Evolutionary conservation across 30 jellyfish, hydroid and myxozoan genomes (phyloP).

Genomic region (Hydractinia symbiolongicarpus): DNA sequence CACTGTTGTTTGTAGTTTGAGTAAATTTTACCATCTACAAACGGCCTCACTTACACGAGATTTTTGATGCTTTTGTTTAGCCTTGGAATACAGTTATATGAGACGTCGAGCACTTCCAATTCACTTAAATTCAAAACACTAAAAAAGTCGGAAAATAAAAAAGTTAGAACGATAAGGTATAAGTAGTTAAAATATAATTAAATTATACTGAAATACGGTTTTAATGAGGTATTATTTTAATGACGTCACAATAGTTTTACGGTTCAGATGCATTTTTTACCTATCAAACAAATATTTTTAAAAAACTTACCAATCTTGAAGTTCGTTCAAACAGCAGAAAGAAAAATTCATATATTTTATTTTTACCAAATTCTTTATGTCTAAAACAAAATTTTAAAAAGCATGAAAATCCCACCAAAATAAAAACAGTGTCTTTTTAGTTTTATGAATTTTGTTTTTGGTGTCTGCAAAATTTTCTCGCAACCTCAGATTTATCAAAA

Average conservation of each 20-base stretch:
- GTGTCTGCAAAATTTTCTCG: neutral
- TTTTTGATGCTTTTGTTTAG: neutral
- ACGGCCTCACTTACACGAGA: neutral
- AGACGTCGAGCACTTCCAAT: neutral
- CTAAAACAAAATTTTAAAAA: constrained; percentile 3
- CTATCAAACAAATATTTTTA: no score
- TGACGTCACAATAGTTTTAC: no score
- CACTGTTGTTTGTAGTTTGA: no score
- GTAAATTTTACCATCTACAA: no score
- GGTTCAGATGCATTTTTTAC: no score
- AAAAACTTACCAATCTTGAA: neutral
- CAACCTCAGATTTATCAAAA: neutral
- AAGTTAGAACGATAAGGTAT: neutral
- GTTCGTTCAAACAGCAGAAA: constrained; percentile 1
- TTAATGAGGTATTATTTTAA: no score
- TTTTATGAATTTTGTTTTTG: neutral
- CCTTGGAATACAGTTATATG: neutral
- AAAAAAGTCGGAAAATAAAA: neutral
- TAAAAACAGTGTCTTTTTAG: neutral
- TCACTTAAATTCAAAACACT: neutral
- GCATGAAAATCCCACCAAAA: neutral
- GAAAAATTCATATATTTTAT: neutral
- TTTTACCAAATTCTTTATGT: neutral
- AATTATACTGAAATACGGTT: no score
- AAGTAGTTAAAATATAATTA: no score